These are phyloP conservation scores for Bimastos eiseni DNA, from an alignment of 2,888 invertebrate species.

Conservation along the genomic window DNA sequence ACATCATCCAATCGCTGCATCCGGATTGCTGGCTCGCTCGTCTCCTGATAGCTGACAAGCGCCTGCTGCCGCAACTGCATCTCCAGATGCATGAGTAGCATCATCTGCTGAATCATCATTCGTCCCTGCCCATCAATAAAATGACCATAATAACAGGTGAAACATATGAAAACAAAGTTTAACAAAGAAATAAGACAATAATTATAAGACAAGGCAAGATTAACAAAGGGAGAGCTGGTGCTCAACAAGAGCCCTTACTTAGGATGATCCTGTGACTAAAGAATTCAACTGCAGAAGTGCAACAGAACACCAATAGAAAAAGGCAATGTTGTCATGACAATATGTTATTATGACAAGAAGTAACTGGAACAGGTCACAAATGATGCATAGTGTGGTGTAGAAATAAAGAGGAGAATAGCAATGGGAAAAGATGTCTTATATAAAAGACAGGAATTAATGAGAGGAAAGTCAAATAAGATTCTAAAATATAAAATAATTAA, in stretches of 20 bases:
- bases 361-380: too few relatives aligned
- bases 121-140: constrained; percentile 40
- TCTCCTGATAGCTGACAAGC: constrained; percentile 33
- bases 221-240: neutral
- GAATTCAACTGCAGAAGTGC: neutral
- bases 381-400: too few relatives aligned
- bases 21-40: constrained; percentile 31
- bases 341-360: too few relatives aligned
- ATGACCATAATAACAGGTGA: neutral
- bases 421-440: too few relatives aligned
- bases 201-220: neutral
- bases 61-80: constrained; percentile 44
- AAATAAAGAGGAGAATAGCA: too few relatives aligned
- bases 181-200: neutral
- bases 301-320: too few relatives aligned
- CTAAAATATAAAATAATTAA: too few relatives aligned
- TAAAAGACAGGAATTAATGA: too few relatives aligned
- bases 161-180: too few relatives aligned
- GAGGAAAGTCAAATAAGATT: too few relatives aligned
- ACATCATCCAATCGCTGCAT: constrained; percentile 42
- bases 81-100: constrained; percentile 44
- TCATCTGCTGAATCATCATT: constrained; percentile 44
- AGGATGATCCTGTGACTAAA: neutral
- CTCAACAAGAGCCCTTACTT: neutral
- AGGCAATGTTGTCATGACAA: too few relatives aligned